A percentile compares a stretch with the other conserved stretches of the same genome.
Conservation (phyloP, 2,113 vertebrate genomes). For the Malurus melanocephalus region DNA sequence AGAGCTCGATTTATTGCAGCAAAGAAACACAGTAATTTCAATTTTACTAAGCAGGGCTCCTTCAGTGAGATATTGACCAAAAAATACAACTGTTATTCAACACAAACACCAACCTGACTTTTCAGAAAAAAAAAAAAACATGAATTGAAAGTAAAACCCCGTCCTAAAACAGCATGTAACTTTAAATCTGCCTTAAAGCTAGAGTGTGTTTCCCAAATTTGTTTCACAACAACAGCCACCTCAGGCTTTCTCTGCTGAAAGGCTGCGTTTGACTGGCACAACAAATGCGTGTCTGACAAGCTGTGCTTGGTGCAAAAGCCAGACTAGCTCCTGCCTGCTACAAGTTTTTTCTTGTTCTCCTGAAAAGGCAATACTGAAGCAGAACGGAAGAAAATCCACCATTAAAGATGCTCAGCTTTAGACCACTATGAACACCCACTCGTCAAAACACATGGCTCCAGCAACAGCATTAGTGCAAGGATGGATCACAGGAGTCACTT, state of each 20-base stretch:
- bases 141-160: background rate
- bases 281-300: background rate
- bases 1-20: background rate
- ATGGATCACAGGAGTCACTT: background rate
- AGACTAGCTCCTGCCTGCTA: background rate
- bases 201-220: background rate
- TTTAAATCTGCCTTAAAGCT: background rate
- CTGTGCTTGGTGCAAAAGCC: background rate
- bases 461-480: background rate
- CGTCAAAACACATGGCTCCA: background rate
- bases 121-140: background rate
- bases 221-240: background rate
- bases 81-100: background rate
- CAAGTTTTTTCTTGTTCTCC: background rate
- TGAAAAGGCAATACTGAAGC: background rate
- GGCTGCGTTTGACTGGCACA: conserved; percentile 1
- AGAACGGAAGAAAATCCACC: background rate
- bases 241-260: background rate
- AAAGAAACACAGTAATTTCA: background rate
- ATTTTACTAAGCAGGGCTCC: background rate
- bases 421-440: background rate
- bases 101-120: background rate
- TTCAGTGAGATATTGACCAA: background rate
- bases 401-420: background rate
- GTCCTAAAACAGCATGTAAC: background rate